Evolutionary conservation across 2,113 vertebrate genomes (phyloP), one percentile per base, ranked within the genome.

Genomic region (Onychorhynchus coronatus): DNA sequence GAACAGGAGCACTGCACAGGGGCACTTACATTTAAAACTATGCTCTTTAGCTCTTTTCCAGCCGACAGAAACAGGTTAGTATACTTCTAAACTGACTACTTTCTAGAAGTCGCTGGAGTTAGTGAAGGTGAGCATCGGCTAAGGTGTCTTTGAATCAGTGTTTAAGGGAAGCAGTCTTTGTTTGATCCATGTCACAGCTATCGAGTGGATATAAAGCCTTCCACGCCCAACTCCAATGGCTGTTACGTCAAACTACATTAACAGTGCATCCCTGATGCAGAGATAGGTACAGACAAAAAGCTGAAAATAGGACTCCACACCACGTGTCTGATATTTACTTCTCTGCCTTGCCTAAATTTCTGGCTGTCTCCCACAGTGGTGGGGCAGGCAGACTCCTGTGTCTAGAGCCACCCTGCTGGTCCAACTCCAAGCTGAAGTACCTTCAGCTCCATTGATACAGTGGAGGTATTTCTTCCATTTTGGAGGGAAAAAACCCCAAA

Each of bases 161-260:
- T 72, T 71, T 72, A 62, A 88, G 12, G 66, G 22, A 85, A 82
- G 22, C 17, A 85, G 20, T 67, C 30, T 10, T 52, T 47, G 30
- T 39, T 49, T 37, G n/a, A 55, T 33, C 23, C 20, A 6, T 23
- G 6, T 44, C 19, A 76, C 25, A 31, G 28, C 8, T 72, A 5
- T 12, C 14, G 14, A 4, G 7, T 46, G 23, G n/a, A 22, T 41
- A 22, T 14, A 71, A 67, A 90, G 11, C 41, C 21, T 77, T 70
- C 19, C 16, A 9, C 0, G 0, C 7, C 7, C 5, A 4, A 31
- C 22, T 56, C 33, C 27, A 53, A 2, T 17, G 19, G 16, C 37
- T 82, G 25, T 65, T 88, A 10, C 41, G 14, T 8, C 55, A 50
- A 30, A 44, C 37, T 20, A 12, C 3, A 2, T 42, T 67, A 30